A percentile compares a stretch with the other conserved stretches of the same genome.
Evolutionary conservation across 2,113 vertebrate genomes (phyloP).

Genomic region (Chionis minor): DNA sequence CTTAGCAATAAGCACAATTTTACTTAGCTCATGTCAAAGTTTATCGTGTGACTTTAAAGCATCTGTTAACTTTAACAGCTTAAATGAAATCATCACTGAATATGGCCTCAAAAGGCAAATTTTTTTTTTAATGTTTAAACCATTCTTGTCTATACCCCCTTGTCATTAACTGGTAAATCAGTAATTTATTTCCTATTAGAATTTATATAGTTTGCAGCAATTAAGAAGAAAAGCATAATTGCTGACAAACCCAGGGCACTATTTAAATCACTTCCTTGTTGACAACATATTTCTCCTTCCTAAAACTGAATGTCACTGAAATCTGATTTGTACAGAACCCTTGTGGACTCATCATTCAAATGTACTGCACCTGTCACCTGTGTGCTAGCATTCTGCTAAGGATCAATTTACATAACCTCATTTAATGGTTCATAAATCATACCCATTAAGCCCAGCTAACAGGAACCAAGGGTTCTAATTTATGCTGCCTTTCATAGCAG

Average conservation of each 20-base stretch:
- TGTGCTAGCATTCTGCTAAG: constrained; percentile 97
- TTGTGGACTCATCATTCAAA: constrained; percentile 86
- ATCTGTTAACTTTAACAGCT: constrained; percentile 75
- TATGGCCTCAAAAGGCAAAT: constrained; percentile 71
- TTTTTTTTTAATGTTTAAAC: constrained; percentile 74
- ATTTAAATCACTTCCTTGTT: constrained; percentile 89
- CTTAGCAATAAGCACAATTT: constrained; percentile 41
- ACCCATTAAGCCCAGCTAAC: constrained; percentile 99
- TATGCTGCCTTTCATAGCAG: constrained; percentile 99
- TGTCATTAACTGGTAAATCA: constrained; percentile 86
- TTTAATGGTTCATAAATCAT: constrained; percentile 99
- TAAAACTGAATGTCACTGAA: constrained; percentile 88
- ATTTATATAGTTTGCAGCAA: constrained; percentile 86
- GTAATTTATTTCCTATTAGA: constrained; percentile 88
- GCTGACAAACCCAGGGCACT: constrained; percentile 85
- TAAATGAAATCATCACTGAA: constrained; percentile 73
- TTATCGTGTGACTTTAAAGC: constrained; percentile 70
- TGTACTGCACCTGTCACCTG: constrained; percentile 99
- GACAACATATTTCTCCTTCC: constrained; percentile 85
- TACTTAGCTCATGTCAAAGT: constrained; percentile 71
- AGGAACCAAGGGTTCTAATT: constrained; percentile 99
- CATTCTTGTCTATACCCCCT: constrained; percentile 77
- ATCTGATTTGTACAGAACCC: constrained; percentile 86
- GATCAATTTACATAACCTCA: constrained; percentile 99
- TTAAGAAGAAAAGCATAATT: constrained; percentile 87